Evolutionary conservation across 1,140 invertebrate species (phyloP), one percentile per base, ranked within the genome.

Genomic region (Drosophila sulfurigaster): DNA sequence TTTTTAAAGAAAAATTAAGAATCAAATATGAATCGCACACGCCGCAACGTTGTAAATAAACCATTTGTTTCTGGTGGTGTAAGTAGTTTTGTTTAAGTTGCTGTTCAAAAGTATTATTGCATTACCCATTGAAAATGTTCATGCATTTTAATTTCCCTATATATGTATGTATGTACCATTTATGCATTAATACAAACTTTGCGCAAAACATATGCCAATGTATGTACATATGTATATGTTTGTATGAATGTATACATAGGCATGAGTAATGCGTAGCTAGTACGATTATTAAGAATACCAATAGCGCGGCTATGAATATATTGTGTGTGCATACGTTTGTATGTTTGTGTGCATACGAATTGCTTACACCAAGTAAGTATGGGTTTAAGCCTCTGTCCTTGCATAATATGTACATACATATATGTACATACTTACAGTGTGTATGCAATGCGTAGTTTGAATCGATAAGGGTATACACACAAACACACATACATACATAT

Each of bases 51-150:
- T 7, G 69, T 6, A 1, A 75, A 35, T 41, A 87, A 87, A 11
- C 20, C 46, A 1, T 89, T 89, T 30, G 68, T 89, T 20, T 58
- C 75, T 11, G 85, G 85, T 1, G 85, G 85, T 6, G 43, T 89
- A 76, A 89, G 85, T 30, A 41, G 28, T 38, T 45, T 38, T 15
- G 35, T 51, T 30, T 38, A 25, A 6, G 49, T 20, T 38, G 7
- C 32, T n/a, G 8, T 30, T 30, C 5, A 52, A n/a, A 13, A 16
- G 13, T 25, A 25, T 25, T 25, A 63, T 70, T 32, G 28, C 62
- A 70, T 63, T n/a, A 56, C 13, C 48, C 41, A 62, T 52, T 48
- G 57, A 28, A 25, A 25, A 46, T 41, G 16, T 38, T 8, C 45
- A 66, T 66, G 49, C 13, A 58, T 46, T 57, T 38, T 13, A 25